Base-by-base conservation (phyloP, 1,140 invertebrate species). In the Rhynchophorus ferrugineus region DNA sequence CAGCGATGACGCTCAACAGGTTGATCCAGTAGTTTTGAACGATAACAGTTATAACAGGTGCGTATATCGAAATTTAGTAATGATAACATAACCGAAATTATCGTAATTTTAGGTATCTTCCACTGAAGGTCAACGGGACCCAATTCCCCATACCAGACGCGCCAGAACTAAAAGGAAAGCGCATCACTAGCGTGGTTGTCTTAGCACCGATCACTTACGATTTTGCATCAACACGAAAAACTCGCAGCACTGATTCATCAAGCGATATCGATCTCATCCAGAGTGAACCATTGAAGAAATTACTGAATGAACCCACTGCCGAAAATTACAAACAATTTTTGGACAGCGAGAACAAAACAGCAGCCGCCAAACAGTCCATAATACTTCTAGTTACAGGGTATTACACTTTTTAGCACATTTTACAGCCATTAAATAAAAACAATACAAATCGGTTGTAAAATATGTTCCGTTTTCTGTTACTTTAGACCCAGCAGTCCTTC, bases 241-340 rank as follows among this genome's bases (percentile, higher is more conserved):
- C 76, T 50, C 64, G 74, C 54, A 69, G 73, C 22, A 60, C 72
- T 2, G 69, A 62, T 52, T 75, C 48, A 66, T 72, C 54, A 75
- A 76, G 76, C 65, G 76, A 78, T 58, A 74, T 82, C 6, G 78
- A 78, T 65, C 78, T 81, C 54, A 64, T 81, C 39, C 75, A 77
- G 56, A 85, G 85, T 9, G 82, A 86, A 19, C 77, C 79, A 39
- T 74, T 90, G 17, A 87, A 87, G 63, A 75, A 81, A 58, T 71
- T 90, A 44, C 73, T 90, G 8, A 85, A 82, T 63, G 79, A 83
- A 56, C 87, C 87, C 13, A 79, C 77, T 1, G 73, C 69, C 53
- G 83, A 87, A 46, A 90, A 90, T 64, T 90, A 85, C 65, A 78
- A 84, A 57, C 83, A 78, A 58, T 90, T 86, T 83, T 70, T 90